These are phyloP conservation scores for Pelecanoides urinatrix DNA, from an alignment of 2,113 vertebrate species.

Conservation along the genomic window DNA sequence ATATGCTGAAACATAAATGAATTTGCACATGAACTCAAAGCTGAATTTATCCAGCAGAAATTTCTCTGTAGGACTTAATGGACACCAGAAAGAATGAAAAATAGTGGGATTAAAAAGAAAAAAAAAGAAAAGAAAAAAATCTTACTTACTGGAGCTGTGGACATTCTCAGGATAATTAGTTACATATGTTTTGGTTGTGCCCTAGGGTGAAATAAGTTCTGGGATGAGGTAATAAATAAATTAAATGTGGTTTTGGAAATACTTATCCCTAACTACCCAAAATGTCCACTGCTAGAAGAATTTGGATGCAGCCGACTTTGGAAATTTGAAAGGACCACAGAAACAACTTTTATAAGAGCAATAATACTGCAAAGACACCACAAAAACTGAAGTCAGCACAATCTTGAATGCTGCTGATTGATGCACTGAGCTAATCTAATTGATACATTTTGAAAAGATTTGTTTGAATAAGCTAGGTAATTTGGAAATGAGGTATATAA, in stretches of 20 bases:
- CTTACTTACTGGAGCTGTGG: conserved; percentile 46
- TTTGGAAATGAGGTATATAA: conserved; percentile 9
- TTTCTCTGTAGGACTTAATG: neutral
- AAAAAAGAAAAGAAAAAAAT: neutral
- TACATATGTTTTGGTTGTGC: conserved; percentile 67
- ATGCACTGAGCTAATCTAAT: neutral
- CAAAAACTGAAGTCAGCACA: conserved; percentile 37
- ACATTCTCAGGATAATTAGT: conserved; percentile 67
- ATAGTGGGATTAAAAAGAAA: neutral
- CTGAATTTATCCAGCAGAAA: conserved; percentile 20
- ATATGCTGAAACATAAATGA: neutral
- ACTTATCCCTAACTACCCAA: conserved; percentile 51
- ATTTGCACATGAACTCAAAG: neutral
- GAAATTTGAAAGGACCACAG: conserved; percentile 45
- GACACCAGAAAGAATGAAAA: conserved; percentile 52
- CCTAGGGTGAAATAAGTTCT: conserved; percentile 64
- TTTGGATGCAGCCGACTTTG: conserved; percentile 4
- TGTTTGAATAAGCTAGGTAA: conserved; percentile 25
- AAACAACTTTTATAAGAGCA: conserved; percentile 27
- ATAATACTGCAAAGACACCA: conserved; percentile 1
- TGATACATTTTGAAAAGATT: conserved; percentile 7
- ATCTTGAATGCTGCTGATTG: conserved; percentile 22
- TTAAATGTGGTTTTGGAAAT: conserved; percentile 66
- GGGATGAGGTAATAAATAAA: conserved; percentile 71
- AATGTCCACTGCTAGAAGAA: conserved; percentile 56